Base-by-base conservation (phyloP, 2,113 vertebrate genomes). In the Chascanopsetta lugubris region DNA sequence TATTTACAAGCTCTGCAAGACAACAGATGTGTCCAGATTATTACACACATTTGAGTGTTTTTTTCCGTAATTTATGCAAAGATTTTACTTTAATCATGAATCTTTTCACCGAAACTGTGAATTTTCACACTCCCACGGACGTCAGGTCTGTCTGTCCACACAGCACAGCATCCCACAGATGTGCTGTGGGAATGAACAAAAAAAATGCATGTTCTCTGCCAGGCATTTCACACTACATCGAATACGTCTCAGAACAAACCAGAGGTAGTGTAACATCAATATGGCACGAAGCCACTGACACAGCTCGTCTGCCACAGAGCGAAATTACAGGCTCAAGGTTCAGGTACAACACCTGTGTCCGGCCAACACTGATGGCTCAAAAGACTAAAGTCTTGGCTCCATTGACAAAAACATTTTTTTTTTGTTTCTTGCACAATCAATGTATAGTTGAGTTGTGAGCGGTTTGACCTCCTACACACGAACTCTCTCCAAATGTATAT, bases 81-180 rank as follows among this genome's bases (percentile, higher is more conserved):
- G 6, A 67, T 9, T 69, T 75, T 74, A 55, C 46, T 66, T 66
- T 34, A 58, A 62, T 11, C 5, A 58, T 57, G 9, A 61, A 25
- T 79, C 47, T 75, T 82, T 77, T 54, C 77, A 79, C 49, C 69
- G 67, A 40, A 72, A 61, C 67, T 84, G 65, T 78, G 72, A 86
- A 79, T 73, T 79, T 83, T 85, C 75, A 81, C 84, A 62, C 82
- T 72, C 84, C 75, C 75, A 86, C 82, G 64, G 27, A 59, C 57
- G 38, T 65, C 68, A n/a, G n/a, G n/a, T 69, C 30, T 20, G 49
- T 45, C 45, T 51, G 61, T 51, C 45, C 48, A 61, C 58, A 69
- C 64, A 61, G 61, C 24, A 69, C 46, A 48, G 40, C 24, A 55
- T 29, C 34, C 27, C 56, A 63, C 50, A 77, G 47, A 71, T 72